Base-by-base conservation (phyloP, 2,113 vertebrate genomes). In the Sitta europaea region DNA sequence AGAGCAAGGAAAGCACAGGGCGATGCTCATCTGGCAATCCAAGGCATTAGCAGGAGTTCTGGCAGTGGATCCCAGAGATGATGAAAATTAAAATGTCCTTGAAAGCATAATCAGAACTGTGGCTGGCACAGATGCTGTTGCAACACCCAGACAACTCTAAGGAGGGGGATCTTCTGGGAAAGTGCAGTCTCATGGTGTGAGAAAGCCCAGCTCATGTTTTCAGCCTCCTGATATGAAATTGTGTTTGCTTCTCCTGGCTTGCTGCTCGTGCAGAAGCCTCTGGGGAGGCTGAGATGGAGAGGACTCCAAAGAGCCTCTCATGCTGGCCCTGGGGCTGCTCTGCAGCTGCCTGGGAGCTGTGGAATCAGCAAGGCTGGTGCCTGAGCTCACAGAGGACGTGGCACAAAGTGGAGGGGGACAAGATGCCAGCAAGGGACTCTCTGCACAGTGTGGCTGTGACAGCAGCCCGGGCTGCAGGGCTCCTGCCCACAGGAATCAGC, bases 41-140 rank as follows among this genome's bases (percentile, higher is more conserved):
- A 62, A 61, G 86, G 68, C 92, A 68, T 33, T 27, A 85, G 66
- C 94, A 95, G 88, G 53, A 94, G 61, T 82, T 75, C 81, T 90
- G 92, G 85, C 77, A 66, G 74, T 36, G 50, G 50, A 86, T 93
- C 45, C 67, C 78, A 88, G 71, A 57, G 58, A 93, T n/a, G 70
- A 92, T 23, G n/a, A 62, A 89, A 92, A 73, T 76, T 50, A 75
- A 87, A 87, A 67, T 7, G 71, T 66, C 70, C 81, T 96, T 96
- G 95, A 91, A 94, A 97, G 94, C 84, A 86, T 11, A 85, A 73
- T 67, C 45, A 90, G 89, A 95, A 38, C 83, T 82, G 57, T 75
- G 73, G 8, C 72, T 91, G 89, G 70, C 73, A 82, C 73, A 72
- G 81, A 54, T 5, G 51, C 79, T 80, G 5, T 6, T 51, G 83